Conservation (phyloP, 2,888 invertebrate species). For the Sclerodermus sp. region DNA sequence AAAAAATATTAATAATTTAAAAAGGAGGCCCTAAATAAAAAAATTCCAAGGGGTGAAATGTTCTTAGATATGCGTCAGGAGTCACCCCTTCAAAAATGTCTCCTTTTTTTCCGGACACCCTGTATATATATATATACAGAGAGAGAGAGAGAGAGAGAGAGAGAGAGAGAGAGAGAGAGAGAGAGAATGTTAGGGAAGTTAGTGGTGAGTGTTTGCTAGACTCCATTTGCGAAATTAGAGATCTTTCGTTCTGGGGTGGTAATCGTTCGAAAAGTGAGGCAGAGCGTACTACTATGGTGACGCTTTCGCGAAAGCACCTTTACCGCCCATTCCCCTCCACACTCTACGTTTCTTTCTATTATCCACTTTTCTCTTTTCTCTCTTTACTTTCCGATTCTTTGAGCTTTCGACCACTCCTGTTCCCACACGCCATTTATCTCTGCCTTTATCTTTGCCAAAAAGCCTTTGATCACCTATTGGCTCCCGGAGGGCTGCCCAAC, state of each 20-base stretch:
- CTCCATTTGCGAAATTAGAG: slow-evolving; percentile 44
- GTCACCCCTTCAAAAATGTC: too few species aligned
- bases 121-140: too few species aligned
- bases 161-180: background rate
- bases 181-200: background rate
- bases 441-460: background rate
- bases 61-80: too few species aligned
- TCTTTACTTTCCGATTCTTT: slow-evolving; percentile 1
- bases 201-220: slow-evolving; percentile 19
- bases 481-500: background rate
- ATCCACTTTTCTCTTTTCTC: background rate
- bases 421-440: background rate
- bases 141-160: background rate
- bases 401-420: slow-evolving; percentile 3
- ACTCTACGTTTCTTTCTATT: background rate
- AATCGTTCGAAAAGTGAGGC: slow-evolving; percentile 28
- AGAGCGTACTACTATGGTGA: slow-evolving; percentile 23
- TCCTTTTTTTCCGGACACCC: too few species aligned
- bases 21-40: too few species aligned
- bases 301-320: slow-evolving; percentile 8
- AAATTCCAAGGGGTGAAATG: too few species aligned
- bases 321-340: background rate
- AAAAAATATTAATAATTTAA: too few species aligned
- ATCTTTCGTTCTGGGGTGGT: slow-evolving; percentile 24
- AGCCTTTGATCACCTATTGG: background rate